Percentiles rank a stretch among this genome's conserved stretches.
Conservation (phyloP, 2,797 vertebrate genomes). For the Enteromius treurensis region DNA sequence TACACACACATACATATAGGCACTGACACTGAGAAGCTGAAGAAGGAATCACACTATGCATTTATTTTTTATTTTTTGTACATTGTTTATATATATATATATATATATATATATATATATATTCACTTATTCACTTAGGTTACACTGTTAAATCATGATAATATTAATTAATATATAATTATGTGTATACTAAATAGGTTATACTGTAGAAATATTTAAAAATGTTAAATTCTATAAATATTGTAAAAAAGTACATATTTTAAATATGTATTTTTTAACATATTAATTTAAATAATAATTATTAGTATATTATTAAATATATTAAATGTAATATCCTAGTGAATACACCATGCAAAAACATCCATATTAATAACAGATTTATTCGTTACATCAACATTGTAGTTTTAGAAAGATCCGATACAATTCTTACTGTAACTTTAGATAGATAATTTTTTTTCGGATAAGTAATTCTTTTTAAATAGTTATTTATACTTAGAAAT, state of each 20-base stretch:
- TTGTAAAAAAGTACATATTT: not conserved
- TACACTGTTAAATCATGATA: not conserved
- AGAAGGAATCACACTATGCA: not conserved
- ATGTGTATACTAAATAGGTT: not conserved
- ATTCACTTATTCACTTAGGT: not conserved
- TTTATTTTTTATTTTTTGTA: too few relatives aligned
- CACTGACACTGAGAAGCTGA: not conserved
- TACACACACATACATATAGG: conserved; percentile 24
- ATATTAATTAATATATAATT: not conserved
- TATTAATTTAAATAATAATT: not conserved
- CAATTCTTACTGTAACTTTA: not conserved
- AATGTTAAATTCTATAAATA: not conserved
- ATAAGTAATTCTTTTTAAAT: not conserved
- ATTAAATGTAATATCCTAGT: not conserved
- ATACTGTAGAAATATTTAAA: not conserved
- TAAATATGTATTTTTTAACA: too few relatives aligned
- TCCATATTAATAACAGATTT: not conserved
- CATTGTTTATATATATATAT: too few relatives aligned
- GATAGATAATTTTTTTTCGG: not conserved
- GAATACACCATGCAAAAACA: not conserved
- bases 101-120: not conserved
- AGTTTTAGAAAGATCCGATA: not conserved
- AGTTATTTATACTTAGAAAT: not conserved
- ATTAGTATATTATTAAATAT: not conserved
- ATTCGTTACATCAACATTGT: not conserved